Percentiles rank a stretch among this genome's conserved stretches.
These are phyloP conservation scores for Rhinichthys osculus DNA, from an alignment of 2,797 vertebrate genomes.

Conservation along the genomic window DNA sequence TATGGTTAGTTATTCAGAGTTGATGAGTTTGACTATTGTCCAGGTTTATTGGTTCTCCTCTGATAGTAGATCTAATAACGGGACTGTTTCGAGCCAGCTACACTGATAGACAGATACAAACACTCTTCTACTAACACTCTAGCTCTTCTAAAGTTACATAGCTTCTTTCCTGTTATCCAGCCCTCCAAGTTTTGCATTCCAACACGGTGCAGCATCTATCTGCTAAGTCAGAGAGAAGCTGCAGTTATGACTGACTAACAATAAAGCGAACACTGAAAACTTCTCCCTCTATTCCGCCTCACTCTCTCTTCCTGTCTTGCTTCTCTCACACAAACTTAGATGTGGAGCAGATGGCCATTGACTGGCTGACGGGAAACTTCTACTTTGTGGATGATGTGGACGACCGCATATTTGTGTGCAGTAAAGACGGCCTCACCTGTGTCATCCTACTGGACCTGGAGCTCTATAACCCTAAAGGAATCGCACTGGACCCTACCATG, in stretches of 20 bases:
- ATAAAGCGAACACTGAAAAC: constrained; percentile 18
- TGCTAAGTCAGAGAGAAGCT: constrained; percentile 16
- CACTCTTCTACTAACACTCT: not conserved
- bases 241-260: constrained; percentile 25
- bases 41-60: not conserved
- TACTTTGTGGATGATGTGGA: constrained; percentile 98
- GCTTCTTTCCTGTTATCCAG: not conserved
- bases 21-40: not conserved
- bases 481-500: constrained; percentile 94
- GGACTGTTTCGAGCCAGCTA: not conserved
- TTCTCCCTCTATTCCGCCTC: not conserved
- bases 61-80: not conserved
- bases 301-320: constrained; percentile 24
- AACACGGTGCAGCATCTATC: not conserved
- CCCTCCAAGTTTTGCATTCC: not conserved
- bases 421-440: constrained; percentile 91
- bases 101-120: not conserved
- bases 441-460: constrained; percentile 95
- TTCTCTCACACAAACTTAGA: constrained; percentile 74
- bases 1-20: not conserved
- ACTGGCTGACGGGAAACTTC: constrained; percentile 98
- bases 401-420: constrained; percentile 95
- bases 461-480: constrained; percentile 95
- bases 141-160: not conserved
- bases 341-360: constrained; percentile 98